phyloP scores from a whole-genome alignment of 30 jellyfish, hydroid and myxozoan species.

The Nemopilema nomurai region DNA sequence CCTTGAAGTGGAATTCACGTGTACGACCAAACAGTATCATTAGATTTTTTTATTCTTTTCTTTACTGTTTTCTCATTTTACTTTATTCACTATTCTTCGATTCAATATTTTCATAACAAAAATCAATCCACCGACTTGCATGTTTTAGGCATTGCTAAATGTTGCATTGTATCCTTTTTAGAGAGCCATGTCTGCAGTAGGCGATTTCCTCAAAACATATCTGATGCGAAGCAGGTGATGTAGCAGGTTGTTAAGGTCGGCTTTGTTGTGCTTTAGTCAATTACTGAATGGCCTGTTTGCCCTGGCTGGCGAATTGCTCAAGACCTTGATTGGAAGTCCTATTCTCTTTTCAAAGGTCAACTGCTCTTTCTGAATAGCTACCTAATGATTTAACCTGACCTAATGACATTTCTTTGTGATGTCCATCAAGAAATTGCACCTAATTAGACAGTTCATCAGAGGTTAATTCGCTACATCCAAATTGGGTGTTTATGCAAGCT shows the following conservation, averaged over 20 bases:
- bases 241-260: constrained; percentile 24
- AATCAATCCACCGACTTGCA: too few relatives aligned
- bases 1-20: too few relatives aligned
- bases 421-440: not conserved
- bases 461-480: not conserved
- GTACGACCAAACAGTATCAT: too few relatives aligned
- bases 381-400: not conserved
- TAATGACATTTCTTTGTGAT: not conserved
- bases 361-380: not conserved
- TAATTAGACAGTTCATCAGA: not conserved
- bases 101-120: too few relatives aligned
- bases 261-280: not conserved
- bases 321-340: not conserved
- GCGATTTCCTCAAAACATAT: not conserved
- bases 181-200: not conserved
- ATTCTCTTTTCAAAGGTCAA: not conserved
- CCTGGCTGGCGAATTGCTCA: not conserved
- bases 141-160: not conserved
- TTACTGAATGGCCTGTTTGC: not conserved
- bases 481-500: not conserved
- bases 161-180: not conserved
- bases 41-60: too few relatives aligned
- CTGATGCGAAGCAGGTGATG: constrained; percentile 20
- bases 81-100: too few relatives aligned
- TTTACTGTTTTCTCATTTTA: too few relatives aligned